Percentiles rank a stretch among this genome's conserved stretches.
These are phyloP conservation scores for Blennius ocellaris DNA, from an alignment of 2,113 vertebrate species.

Conservation along the genomic window DNA sequence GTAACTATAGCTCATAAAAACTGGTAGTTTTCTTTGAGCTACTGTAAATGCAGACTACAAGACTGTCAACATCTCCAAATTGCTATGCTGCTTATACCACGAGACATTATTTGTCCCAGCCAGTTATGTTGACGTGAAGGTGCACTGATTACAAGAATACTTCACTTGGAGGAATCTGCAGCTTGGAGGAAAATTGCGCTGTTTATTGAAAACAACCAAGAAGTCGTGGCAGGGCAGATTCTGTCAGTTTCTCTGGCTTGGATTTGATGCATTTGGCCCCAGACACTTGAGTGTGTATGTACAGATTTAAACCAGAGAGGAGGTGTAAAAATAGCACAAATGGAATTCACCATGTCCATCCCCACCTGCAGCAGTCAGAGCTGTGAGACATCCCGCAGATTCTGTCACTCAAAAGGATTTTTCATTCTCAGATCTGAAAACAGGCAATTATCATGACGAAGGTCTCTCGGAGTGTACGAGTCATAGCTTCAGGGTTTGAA, in stretches of 20 bases:
- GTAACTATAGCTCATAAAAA: background rate
- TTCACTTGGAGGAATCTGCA: constrained; percentile 3
- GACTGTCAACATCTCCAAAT: constrained; percentile 7
- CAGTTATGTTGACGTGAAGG: constrained; percentile 10
- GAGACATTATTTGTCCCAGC: constrained; percentile 1
- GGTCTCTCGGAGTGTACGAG: background rate
- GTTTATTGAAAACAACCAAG: constrained; percentile 1
- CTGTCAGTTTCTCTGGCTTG: background rate
- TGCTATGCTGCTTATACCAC: constrained; percentile 11
- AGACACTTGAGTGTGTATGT: background rate
- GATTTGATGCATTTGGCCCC: background rate
- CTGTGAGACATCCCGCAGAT: constrained; percentile 4
- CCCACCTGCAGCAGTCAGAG: constrained; percentile 2
- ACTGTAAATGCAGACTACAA: constrained; percentile 8
- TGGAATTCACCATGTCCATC: constrained; percentile 12
- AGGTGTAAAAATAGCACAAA: background rate
- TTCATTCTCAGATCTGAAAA: background rate
- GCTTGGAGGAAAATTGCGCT: background rate
- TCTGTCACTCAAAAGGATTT: constrained; percentile 4
- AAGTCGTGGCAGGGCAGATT: background rate
- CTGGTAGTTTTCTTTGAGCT: constrained; percentile 17
- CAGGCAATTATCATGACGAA: constrained; percentile 5
- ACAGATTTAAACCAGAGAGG: background rate
- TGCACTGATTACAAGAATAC: constrained; percentile 17
- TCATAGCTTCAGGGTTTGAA: background rate